phyloP scores from a whole-genome alignment of 23 tunicate species.

The Ascidia mentula region DNA sequence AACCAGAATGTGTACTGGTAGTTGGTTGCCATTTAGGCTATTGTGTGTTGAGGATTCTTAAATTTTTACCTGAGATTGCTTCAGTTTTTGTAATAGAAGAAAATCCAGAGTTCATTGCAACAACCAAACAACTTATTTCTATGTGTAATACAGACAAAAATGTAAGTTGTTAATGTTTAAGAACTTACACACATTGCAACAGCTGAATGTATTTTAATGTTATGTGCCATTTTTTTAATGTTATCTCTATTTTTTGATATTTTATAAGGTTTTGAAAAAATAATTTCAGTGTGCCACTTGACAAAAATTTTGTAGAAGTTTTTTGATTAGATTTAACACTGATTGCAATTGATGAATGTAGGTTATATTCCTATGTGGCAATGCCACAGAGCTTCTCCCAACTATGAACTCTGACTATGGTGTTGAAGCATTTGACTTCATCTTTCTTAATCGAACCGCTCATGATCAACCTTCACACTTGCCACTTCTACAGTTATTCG shows the following conservation, averaged over 20 bases:
- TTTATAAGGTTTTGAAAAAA: no score
- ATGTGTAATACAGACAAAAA: neutral
- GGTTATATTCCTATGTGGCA: conserved; percentile 30
- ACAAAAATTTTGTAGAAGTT: no score
- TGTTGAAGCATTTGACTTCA: conserved; percentile 35
- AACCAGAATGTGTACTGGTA: conserved; percentile 46
- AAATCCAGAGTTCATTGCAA: conserved; percentile 24
- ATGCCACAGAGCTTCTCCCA: conserved; percentile 4
- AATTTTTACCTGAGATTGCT: conserved; percentile 29
- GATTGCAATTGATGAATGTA: no score
- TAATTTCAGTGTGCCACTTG: no score
- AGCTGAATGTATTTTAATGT: no score
- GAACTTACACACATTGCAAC: neutral
- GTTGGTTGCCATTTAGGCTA: conserved; percentile 65
- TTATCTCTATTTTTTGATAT: no score
- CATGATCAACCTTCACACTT: conserved; percentile 41
- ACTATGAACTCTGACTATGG: conserved; percentile 23
- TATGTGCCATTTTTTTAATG: no score
- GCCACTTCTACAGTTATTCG: conserved; percentile 28
- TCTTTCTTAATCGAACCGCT: conserved; percentile 46
- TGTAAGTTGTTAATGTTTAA: neutral
- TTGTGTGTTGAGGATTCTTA: conserved; percentile 40
- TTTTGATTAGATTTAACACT: no score
- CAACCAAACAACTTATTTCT: conserved; percentile 25
- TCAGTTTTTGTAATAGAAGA: conserved; percentile 35